Conservation (phyloP, 2,797 vertebrate genomes). For the Pristis pectinata region DNA sequence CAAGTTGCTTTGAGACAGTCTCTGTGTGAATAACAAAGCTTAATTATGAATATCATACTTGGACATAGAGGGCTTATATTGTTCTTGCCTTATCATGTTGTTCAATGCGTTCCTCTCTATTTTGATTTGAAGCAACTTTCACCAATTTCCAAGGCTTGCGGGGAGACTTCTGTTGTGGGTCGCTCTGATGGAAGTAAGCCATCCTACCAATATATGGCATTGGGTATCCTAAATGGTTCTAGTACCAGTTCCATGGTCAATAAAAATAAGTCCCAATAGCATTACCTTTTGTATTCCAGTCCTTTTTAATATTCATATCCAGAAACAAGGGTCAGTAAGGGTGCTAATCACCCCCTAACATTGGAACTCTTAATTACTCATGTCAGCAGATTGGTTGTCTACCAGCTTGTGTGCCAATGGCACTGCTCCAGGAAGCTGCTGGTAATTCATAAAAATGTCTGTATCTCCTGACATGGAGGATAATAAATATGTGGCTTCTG, state of each 20-base stretch:
- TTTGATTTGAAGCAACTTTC: not conserved
- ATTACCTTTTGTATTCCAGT: not conserved
- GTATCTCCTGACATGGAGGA: not conserved
- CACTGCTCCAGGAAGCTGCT: not conserved
- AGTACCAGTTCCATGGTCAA: not conserved
- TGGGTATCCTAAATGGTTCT: not conserved
- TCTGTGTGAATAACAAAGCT: not conserved
- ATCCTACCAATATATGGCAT: not conserved
- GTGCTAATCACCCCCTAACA: not conserved
- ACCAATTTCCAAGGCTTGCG: not conserved
- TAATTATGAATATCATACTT: not conserved
- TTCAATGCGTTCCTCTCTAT: too few relatives aligned
- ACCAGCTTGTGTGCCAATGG: not conserved
- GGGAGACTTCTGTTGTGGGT: too few relatives aligned
- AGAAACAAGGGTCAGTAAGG: not conserved
- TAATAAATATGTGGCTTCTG: constrained; percentile 3
- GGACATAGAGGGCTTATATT: not conserved
- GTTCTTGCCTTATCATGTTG: too few relatives aligned
- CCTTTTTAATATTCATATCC: not conserved
- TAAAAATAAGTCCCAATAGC: not conserved
- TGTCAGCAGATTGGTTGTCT: not conserved
- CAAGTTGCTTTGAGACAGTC: too few relatives aligned
- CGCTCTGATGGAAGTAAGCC: not conserved
- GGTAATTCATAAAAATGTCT: not conserved
- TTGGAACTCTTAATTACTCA: not conserved